These are phyloP conservation scores for Burhinus oedicnemus DNA, from an alignment of 2,113 vertebrate species.

Conservation along the genomic window DNA sequence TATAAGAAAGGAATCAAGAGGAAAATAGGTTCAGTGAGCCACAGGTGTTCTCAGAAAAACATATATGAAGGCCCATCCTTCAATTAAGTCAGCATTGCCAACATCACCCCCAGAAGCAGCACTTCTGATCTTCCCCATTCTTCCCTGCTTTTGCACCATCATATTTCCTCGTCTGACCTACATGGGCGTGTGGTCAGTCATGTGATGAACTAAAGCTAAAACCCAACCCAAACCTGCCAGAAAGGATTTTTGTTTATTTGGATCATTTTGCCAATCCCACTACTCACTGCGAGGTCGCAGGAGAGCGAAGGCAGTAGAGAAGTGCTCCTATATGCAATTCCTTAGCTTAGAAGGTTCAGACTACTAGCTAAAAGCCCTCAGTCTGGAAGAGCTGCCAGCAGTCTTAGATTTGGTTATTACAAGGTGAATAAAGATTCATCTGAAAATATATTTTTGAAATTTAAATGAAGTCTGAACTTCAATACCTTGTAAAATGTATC, in stretches of 20 bases:
- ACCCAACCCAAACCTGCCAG: not conserved
- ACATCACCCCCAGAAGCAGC: not conserved
- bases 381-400: accelerated
- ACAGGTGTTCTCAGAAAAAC: not conserved
- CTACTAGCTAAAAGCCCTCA: not conserved
- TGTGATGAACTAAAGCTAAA: not conserved
- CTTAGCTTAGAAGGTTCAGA: not conserved
- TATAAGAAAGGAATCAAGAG: not conserved
- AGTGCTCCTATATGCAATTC: not conserved
- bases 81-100: not conserved
- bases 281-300: accelerated
- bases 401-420: not conserved
- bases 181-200: accelerated
- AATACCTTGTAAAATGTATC: not conserved
- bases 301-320: not conserved
- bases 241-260: not conserved
- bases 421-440: not conserved
- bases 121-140: not conserved
- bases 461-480: not conserved
- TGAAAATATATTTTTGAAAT: not conserved
- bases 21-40: not conserved
- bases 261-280: not conserved
- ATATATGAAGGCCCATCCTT: not conserved
- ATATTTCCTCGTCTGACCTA: not conserved
- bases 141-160: not conserved